These are phyloP conservation scores for Tenthredo amoena DNA, from an alignment of 2,888 invertebrate genomes.

Conservation along the genomic window DNA sequence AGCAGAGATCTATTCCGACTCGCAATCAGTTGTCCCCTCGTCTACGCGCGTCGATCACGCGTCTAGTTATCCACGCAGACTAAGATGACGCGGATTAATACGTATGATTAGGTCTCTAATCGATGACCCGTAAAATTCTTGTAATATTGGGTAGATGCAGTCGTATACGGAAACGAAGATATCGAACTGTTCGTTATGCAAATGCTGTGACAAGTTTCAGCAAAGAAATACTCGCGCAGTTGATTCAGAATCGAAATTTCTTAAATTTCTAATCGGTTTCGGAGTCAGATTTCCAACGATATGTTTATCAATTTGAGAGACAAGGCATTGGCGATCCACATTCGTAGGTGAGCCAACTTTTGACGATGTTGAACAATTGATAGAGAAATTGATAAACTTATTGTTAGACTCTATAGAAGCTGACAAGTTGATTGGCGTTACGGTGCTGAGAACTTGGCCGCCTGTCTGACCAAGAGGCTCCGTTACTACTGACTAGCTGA, in stretches of 20 bases:
- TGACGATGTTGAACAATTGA: slow-evolving; percentile 28
- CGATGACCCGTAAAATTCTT: not conserved
- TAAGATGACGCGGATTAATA: slow-evolving; percentile 8
- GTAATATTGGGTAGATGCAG: not conserved
- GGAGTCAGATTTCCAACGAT: not conserved
- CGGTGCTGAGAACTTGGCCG: not conserved
- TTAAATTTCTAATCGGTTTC: not conserved
- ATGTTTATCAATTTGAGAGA: not conserved
- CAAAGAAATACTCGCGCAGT: not conserved
- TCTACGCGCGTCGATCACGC: slow-evolving; percentile 30
- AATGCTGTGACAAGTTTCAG: not conserved
- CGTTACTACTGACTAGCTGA: slow-evolving; percentile 38
- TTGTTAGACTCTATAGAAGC: not conserved
- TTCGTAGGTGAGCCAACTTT: not conserved
- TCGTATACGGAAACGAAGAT: not conserved
- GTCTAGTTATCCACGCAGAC: slow-evolving; percentile 30
- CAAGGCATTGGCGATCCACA: not conserved
- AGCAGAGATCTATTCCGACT: not conserved
- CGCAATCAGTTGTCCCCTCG: slow-evolving; percentile 33
- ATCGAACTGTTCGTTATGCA: not conserved
- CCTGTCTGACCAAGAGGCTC: slow-evolving; percentile 33
- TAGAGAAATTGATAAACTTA: slow-evolving; percentile 37
- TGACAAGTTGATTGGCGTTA: slow-evolving; percentile 31
- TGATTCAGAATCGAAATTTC: not conserved
- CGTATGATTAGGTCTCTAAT: not conserved